A percentile compares a stretch with the other conserved stretches of the same genome.
Conservation (phyloP, 2,888 invertebrate species). For the Epinotia demarniana region DNA sequence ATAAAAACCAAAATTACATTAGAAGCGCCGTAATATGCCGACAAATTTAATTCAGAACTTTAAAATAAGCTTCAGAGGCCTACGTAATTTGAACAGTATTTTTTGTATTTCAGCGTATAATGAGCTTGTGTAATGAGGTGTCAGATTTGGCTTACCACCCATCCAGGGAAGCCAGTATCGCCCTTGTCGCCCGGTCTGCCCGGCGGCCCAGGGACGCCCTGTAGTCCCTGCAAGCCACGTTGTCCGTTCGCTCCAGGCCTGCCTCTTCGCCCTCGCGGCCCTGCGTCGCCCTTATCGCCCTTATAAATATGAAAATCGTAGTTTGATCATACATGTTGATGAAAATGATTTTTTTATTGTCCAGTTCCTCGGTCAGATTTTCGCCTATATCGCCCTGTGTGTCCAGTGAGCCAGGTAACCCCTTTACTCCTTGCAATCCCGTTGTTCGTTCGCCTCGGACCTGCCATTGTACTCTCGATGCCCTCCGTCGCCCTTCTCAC, state of each 20-base stretch:
- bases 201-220: conserved; percentile 87
- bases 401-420: conserved; percentile 87
- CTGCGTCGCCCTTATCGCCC: conserved; percentile 92
- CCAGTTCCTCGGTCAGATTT: too few species aligned
- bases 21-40: too few species aligned
- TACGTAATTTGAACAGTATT: too few species aligned
- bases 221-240: conserved; percentile 86
- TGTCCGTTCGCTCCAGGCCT: conserved; percentile 88
- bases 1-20: too few species aligned
- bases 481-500: conserved; percentile 89
- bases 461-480: too few species aligned
- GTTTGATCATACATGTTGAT: too few species aligned
- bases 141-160: conserved; percentile 86
- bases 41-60: too few species aligned
- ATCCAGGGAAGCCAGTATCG: conserved; percentile 91
- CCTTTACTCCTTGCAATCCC: conserved; percentile 87
- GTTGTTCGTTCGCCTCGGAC: conserved; percentile 87
- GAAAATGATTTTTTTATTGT: too few species aligned
- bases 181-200: conserved; percentile 90
- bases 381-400: conserved; percentile 83
- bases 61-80: too few species aligned
- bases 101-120: too few species aligned
- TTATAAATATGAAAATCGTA: conserved; percentile 55
- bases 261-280: conserved; percentile 90
- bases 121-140: background rate